Conservation (phyloP, 2,113 vertebrate species). For the Oriolus oriolus region DNA sequence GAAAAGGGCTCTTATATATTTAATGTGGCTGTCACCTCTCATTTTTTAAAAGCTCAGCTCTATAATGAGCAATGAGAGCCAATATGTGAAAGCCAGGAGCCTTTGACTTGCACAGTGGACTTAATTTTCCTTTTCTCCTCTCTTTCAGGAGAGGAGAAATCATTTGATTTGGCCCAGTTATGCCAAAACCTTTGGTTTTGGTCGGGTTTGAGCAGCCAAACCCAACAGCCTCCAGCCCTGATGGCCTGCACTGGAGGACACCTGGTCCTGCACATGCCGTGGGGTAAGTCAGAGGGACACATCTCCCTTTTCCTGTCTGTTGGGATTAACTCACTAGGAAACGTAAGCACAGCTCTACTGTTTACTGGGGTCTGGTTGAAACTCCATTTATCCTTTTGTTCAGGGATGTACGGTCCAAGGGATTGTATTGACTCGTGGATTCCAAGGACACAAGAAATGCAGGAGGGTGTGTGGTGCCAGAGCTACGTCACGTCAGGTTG, state of each 20-base stretch:
- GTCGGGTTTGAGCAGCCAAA: background rate
- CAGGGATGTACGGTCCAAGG: background rate
- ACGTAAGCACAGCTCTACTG: background rate
- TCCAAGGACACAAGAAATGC: background rate
- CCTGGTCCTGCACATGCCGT: background rate
- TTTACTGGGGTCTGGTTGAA: background rate
- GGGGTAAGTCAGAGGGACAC: background rate
- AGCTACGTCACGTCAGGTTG: background rate
- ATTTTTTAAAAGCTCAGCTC: background rate
- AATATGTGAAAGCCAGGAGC: background rate
- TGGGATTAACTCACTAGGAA: background rate
- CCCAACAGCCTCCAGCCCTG: background rate
- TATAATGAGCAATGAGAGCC: background rate
- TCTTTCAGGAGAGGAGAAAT: background rate
- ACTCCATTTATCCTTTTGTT: background rate
- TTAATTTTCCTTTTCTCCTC: background rate
- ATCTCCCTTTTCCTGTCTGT: background rate
- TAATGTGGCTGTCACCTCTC: background rate
- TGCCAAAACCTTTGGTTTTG: background rate
- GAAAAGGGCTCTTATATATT: background rate
- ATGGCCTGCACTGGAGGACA: too few relatives aligned
- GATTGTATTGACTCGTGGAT: background rate
- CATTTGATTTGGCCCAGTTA: accelerated
- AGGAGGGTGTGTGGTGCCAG: background rate
- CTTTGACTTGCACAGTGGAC: background rate